Base-by-base conservation (phyloP, 2,888 invertebrate species). In the Phengaris arion region DNA sequence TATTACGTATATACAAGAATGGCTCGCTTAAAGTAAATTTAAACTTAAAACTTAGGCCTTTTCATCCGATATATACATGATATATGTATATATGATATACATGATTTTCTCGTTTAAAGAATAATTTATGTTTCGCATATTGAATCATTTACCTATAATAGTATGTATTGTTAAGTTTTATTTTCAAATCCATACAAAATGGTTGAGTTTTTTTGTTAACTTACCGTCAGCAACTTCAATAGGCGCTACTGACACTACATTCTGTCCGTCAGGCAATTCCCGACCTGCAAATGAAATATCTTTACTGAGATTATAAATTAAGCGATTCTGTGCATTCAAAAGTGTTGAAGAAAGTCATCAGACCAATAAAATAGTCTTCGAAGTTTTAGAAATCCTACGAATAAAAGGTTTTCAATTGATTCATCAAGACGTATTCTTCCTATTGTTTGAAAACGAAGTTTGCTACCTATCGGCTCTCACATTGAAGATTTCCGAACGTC, bases 171-270 rank as follows among this genome's bases (percentile, higher is more conserved):
- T 48, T 8, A 48, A 48, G 48, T 48, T 7, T 48, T 48, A 48
- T 48, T 48, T 48, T 4, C 15, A 12, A 35, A 45, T 64, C 8
- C 6, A 12, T 12, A 35, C 1, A 64, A 35, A 13, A 22, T 54
- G 72, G 54, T 69, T n/a, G 72, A 54, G 15, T 72, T 52, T 72
- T 35, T 12, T 64, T 64, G 35, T 64, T 6, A 68, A 80, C 93
- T 91, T 86, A 93, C 93, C 93, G 82, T 93, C 92, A 77, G 90
- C 86, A 79, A 93, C 91, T 85, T 92, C 92, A 85, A 93, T 92
- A 79, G 93, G 93, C 80, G 92, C 91, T 85, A 91, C 93, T 77
- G 93, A 93, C 79, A 93, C 93, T 85, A 93, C 89, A 88, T 93
- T 93, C 86, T 92, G 91, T 80, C 92, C 93, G 80, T 85, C 89